phyloP scores from a whole-genome alignment of 1,140 invertebrate species.

The Drosophila mayri region DNA sequence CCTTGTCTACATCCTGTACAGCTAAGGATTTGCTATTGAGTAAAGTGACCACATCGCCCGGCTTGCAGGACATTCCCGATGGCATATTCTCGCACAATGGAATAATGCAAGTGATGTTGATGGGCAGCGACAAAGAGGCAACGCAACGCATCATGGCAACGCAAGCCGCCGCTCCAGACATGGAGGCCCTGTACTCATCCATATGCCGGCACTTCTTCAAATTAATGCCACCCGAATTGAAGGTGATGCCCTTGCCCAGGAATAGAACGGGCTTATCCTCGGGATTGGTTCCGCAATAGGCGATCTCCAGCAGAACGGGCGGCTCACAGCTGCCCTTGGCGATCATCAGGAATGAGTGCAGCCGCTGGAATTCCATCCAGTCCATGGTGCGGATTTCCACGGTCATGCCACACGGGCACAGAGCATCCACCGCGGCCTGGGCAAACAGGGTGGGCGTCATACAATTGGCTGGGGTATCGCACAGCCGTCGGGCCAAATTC shows the following conservation, averaged over 20 bases:
- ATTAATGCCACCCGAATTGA: slow-evolving; percentile 94
- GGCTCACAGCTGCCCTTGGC: slow-evolving; percentile 90
- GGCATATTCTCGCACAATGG: slow-evolving; percentile 95
- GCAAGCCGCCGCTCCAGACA: slow-evolving; percentile 86
- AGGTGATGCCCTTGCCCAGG: slow-evolving; percentile 95
- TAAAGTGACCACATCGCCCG: slow-evolving; percentile 93
- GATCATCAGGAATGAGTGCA: slow-evolving; percentile 92
- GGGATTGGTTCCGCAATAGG: slow-evolving; percentile 85
- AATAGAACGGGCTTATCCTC: slow-evolving; percentile 87
- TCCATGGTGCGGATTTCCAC: slow-evolving; percentile 89
- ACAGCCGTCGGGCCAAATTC: slow-evolving; percentile 91
- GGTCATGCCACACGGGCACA: slow-evolving; percentile 86
- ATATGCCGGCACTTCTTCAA: slow-evolving; percentile 88
- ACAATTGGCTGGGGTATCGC: slow-evolving; percentile 93
- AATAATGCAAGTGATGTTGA: slow-evolving; percentile 65
- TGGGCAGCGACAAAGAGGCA: slow-evolving; percentile 70
- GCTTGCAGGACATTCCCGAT: slow-evolving; percentile 92
- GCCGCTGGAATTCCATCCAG: slow-evolving; percentile 90
- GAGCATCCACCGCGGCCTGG: slow-evolving; percentile 86
- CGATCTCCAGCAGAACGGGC: slow-evolving; percentile 90
- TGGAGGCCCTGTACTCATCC: slow-evolving; percentile 95
- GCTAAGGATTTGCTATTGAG: slow-evolving; percentile 94
- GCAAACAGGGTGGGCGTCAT: slow-evolving; percentile 94
- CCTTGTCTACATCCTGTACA: slow-evolving; percentile 91
- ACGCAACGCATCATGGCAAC: slow-evolving; percentile 70